Percentiles rank a stretch among this genome's conserved stretches.
Evolutionary conservation across 2,113 vertebrate genomes (phyloP).

Genomic region (Mionectes macconnelli): DNA sequence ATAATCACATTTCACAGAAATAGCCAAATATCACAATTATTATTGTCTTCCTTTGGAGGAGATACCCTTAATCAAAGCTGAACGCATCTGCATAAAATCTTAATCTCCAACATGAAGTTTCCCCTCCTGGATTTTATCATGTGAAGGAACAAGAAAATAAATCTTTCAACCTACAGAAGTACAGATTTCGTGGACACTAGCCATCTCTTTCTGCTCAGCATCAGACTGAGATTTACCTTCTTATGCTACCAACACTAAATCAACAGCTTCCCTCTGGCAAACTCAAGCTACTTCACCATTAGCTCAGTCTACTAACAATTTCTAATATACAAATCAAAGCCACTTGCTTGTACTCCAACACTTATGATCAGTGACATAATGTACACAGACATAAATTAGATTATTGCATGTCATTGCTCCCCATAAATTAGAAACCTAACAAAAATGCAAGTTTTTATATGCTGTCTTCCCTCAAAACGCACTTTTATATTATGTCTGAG

Average conservation of each 20-base stretch:
- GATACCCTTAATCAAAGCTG: neutral
- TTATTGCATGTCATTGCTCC: neutral
- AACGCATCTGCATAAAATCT: neutral
- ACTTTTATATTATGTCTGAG: neutral
- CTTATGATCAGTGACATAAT: neutral
- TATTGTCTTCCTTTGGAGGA: neutral
- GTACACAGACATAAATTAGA: conserved; percentile 1
- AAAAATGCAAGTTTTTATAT: neutral
- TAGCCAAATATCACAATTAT: neutral
- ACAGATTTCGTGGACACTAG: neutral
- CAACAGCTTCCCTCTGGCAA: neutral
- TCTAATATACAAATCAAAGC: neutral
- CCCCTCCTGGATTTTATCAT: neutral
- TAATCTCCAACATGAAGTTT: neutral
- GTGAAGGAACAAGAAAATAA: neutral
- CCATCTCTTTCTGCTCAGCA: neutral
- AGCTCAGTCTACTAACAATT: neutral
- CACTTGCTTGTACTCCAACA: neutral
- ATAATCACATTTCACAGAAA: neutral
- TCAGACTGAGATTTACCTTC: neutral
- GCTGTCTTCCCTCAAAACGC: neutral
- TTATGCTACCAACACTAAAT: neutral
- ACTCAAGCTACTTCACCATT: neutral
- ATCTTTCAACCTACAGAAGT: neutral
- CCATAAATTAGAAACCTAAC: conserved; percentile 19